Base-by-base conservation (phyloP, 1,140 invertebrate genomes). In the Charaxes varanes region DNA sequence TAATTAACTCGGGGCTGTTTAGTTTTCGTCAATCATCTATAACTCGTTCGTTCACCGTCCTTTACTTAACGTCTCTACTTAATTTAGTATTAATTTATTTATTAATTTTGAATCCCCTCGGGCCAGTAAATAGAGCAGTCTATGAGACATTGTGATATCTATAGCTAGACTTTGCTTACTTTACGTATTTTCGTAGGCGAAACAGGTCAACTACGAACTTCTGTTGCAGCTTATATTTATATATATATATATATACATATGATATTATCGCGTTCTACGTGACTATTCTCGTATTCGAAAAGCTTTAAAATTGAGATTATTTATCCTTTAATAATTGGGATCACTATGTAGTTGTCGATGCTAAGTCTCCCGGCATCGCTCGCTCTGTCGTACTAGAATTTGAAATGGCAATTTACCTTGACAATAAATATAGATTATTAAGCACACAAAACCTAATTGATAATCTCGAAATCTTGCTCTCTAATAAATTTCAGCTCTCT, bases 301-400 rank as follows among this genome's bases (percentile, higher is more conserved):
- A 76, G 73, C 71, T 79, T 82, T 78, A 80, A 82, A 78, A 59
- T 82, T 80, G 78, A 82, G 78, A 82, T 82, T 82, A 80, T 74
- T 78, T 80, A 76, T 76, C 72, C 55, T 51, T 69, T 65, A 49
- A 11, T 62, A 56, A 64, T 69, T 68, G 63, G 62, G 56, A 67
- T 62, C 54, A 57, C 51, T 60, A 41, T 57, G 44, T 54, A 62
- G 52, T 61, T 60, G 27, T 56, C 50, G 34, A 47, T 43, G 36
- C 62, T 59, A 34, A 46, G 38, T 38, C 55, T 49, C 36, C 38
- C 49, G 54, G 51, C 52, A 54, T 64, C 50, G 50, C 52, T 67
- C 46, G 44, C 27, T 49, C 40, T 50, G 4, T 26, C 24, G 5
- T 26, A 26, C 4, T 38, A 38, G 38, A 41, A 24, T 49, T 34